Evolutionary conservation across 2,797 vertebrate genomes (phyloP).

Genomic region (Streptopelia turtur): DNA sequence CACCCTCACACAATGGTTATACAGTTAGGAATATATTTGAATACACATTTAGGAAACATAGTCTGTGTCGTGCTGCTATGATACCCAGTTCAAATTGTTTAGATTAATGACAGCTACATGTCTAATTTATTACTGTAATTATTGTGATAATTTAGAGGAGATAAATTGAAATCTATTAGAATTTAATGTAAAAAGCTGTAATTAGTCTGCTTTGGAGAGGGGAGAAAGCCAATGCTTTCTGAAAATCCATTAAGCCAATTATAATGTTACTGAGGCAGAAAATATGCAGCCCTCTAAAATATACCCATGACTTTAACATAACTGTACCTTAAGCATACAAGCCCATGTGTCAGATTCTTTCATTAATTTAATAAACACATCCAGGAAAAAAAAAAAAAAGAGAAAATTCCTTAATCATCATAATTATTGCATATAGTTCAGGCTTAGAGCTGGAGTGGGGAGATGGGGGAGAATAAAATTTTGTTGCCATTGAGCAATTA

Average conservation of each 20-base stretch:
- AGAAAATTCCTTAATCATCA: constrained; percentile 83
- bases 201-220: constrained; percentile 73
- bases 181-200: constrained; percentile 79
- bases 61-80: not conserved
- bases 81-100: constrained; percentile 36
- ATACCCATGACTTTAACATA: constrained; percentile 56
- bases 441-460: constrained; percentile 77
- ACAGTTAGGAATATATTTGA: constrained; percentile 50
- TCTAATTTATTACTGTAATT: constrained; percentile 75
- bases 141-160: constrained; percentile 73
- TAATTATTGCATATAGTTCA: constrained; percentile 83
- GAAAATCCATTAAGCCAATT: constrained; percentile 79
- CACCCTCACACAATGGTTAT: not conserved
- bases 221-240: constrained; percentile 29
- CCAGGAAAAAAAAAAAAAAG: constrained; percentile 79
- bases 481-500: constrained; percentile 85
- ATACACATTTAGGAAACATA: constrained; percentile 46
- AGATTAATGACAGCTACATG: constrained; percentile 56
- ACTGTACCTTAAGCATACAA: constrained; percentile 71
- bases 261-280: constrained; percentile 57
- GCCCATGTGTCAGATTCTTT: constrained; percentile 83
- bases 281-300: constrained; percentile 61
- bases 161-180: constrained; percentile 78
- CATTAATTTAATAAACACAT: constrained; percentile 92
- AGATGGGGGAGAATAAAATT: constrained; percentile 73